Conservation (phyloP, 2,113 vertebrate genomes). For the Cinclus mexicanus region DNA sequence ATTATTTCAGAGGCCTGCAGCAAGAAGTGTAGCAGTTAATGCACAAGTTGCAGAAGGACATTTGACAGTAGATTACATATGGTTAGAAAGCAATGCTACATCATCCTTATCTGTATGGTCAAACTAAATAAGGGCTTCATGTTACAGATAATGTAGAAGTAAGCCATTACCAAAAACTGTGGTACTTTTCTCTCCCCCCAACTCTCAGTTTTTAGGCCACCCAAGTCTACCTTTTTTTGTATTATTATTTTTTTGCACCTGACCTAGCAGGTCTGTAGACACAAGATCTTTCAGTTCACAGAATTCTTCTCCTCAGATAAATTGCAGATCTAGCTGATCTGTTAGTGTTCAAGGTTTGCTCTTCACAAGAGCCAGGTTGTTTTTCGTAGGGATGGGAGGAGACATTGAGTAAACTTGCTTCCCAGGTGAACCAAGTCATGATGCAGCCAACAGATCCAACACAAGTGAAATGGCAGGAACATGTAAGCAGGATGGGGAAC, state of each 20-base stretch:
- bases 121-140: neutral
- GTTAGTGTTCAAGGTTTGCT: neutral
- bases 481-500: neutral
- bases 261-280: neutral
- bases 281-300: neutral
- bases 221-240: rapidly evolving
- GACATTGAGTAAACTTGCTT: neutral
- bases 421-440: neutral
- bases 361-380: neutral
- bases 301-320: no score
- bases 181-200: neutral
- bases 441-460: neutral
- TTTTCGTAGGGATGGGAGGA: neutral
- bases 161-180: neutral
- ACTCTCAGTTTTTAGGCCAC: neutral
- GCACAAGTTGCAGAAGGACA: neutral
- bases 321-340: neutral
- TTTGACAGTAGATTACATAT: neutral
- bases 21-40: neutral
- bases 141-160: neutral
- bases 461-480: neutral
- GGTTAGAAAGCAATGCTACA: neutral
- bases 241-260: rapidly evolving
- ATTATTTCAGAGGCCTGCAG: neutral
- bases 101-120: neutral